Conservation (phyloP, 2,113 vertebrate genomes). For the Notarius lentiginosus region DNA sequence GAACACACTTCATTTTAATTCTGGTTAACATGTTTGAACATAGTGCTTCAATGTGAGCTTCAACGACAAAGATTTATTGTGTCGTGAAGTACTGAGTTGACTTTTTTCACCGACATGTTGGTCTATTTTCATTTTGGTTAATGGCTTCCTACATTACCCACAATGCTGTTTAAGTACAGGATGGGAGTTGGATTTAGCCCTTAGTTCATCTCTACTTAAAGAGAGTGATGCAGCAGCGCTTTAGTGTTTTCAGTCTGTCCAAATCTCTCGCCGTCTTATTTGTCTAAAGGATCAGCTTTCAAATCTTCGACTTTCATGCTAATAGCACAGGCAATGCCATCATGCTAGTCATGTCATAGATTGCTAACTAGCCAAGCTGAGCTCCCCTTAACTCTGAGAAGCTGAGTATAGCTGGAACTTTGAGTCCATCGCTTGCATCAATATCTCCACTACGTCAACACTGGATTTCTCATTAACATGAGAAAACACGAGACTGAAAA, state of each 20-base stretch:
- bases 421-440: background rate
- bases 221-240: background rate
- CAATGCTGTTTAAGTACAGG: background rate
- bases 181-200: background rate
- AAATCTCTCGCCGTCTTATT: background rate
- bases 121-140: background rate
- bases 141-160: background rate
- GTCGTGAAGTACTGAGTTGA: background rate
- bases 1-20: background rate
- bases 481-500: background rate
- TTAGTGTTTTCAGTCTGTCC: background rate
- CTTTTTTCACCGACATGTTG: background rate
- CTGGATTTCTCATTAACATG: background rate
- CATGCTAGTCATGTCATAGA: background rate
- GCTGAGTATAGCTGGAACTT: background rate
- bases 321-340: background rate
- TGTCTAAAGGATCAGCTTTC: no score
- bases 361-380: background rate
- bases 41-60: background rate
- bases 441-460: background rate
- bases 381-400: no score
- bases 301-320: no score
- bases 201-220: background rate
- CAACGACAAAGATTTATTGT: background rate
- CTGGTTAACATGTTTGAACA: background rate